Percentiles rank a stretch among this genome's conserved stretches.
These are phyloP conservation scores for Pachyramphus minor DNA, from an alignment of 2,113 vertebrate species.

Conservation along the genomic window DNA sequence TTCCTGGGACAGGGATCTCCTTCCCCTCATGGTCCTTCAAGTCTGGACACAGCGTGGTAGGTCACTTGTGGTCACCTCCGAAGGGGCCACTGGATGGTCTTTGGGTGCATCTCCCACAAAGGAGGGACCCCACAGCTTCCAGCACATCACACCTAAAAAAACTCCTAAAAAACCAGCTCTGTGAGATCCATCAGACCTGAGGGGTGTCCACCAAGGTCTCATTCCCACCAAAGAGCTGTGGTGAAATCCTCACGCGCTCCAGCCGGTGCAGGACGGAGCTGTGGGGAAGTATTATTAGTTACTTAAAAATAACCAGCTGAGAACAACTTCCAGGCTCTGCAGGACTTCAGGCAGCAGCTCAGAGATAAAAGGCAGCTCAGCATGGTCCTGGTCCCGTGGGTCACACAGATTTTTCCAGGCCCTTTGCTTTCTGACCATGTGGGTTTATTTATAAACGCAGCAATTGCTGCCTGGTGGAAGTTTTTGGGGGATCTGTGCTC, in stretches of 20 bases:
- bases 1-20: not conserved
- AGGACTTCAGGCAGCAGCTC: not conserved
- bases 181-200: not conserved
- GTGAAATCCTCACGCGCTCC: not conserved
- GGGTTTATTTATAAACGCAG: conserved; percentile 38
- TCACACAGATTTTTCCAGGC: not conserved
- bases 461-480: not conserved
- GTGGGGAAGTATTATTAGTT: not conserved
- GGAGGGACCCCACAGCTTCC: not conserved
- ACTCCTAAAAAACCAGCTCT: not conserved
- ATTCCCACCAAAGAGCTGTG: not conserved
- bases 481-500: not conserved
- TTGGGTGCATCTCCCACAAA: not conserved
- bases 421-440: not conserved
- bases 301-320: conserved; percentile 48
- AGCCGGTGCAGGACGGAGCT: not conserved
- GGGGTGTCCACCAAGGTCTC: not conserved
- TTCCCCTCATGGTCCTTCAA: not conserved
- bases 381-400: not conserved
- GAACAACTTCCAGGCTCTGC: conserved; percentile 23
- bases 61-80: not conserved
- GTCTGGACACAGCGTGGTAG: not conserved
- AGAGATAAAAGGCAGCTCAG: conserved; percentile 40
- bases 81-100: accelerated
- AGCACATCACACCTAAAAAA: not conserved